Conservation (phyloP, 1,140 invertebrate species). For the Sinonovacula constricta region DNA sequence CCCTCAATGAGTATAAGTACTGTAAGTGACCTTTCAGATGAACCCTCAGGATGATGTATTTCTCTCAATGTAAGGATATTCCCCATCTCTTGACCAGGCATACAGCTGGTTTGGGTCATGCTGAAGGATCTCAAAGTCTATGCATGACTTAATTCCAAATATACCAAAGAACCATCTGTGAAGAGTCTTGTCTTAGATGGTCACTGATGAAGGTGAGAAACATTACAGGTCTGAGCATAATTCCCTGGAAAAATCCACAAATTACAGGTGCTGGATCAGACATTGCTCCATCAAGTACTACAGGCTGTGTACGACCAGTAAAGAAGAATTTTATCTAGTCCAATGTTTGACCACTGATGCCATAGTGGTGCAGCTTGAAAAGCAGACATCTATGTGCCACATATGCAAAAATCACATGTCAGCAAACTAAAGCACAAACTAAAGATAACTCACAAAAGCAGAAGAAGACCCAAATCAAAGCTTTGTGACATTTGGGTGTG, state of each 20-base stretch:
- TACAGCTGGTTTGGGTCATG: background rate
- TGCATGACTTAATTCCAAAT: background rate
- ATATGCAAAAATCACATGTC: no score
- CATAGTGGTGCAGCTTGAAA: slow-evolving; percentile 18
- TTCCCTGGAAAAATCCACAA: slow-evolving; percentile 38
- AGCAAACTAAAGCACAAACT: no score
- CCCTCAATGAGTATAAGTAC: no score
- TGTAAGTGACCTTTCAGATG: background rate
- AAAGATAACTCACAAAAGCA: no score
- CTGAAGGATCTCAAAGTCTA: background rate
- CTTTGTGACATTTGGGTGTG: no score
- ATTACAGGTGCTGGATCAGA: slow-evolving; percentile 13
- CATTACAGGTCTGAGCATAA: slow-evolving; percentile 26
- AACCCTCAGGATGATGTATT: background rate
- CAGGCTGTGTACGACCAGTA: background rate
- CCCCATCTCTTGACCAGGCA: background rate
- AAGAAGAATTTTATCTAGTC: slow-evolving; percentile 27
- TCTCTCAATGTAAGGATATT: background rate
- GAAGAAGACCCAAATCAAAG: no score
- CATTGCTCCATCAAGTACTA: slow-evolving; percentile 6
- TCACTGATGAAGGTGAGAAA: slow-evolving; percentile 51
- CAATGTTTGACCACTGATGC: slow-evolving; percentile 9
- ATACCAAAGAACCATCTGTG: background rate
- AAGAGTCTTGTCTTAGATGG: background rate
- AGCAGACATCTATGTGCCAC: slow-evolving; percentile 29